Base-by-base conservation (phyloP, 2,888 invertebrate genomes). In the Acronicta aceris region DNA sequence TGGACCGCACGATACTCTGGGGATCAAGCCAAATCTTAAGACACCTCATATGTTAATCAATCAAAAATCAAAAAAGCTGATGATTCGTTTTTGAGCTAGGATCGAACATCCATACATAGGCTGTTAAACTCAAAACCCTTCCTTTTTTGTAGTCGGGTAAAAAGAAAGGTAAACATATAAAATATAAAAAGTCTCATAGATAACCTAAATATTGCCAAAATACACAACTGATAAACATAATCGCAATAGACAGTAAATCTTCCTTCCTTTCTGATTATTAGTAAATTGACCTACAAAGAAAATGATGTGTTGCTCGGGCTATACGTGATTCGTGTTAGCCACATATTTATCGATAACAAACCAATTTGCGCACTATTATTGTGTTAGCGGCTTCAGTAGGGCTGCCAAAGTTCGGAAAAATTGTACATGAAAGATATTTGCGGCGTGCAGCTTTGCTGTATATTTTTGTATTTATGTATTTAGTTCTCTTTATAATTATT, bases 271-370 rank as follows among this genome's bases (percentile, higher is more conserved):
- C 65, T 74, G 74, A 74, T 74, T 71, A 78, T 65, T 69, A 74
- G 59, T 65, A 65, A 72, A 79, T 78, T 76, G 81, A 71, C 77
- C 75, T 67, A 81, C 77, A 80, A 79, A 77, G 72, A 78, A 81
- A 80, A 78, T 73, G 47, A 71, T 74, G 68, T 59, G 68, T 67
- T 57, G 58, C 66, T 51, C 50, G 46, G 67, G 59, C 53, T 70
- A 77, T 82, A 86, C 87, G 85, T 87, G 88, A 85, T 83, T 76
- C 74, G 73, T 81, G 77, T 78, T 76, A 62, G 65, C 65, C 74
- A 82, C 81, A 79, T 84, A 78, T 86, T 85, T 83, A 82, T 80
- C 74, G 82, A 82, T 83, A 87, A 83, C 84, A 81, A 82, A 85
- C 79, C 82, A 86, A 86, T 87, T 86, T 80, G 68, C 76, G 54